phyloP scores from a whole-genome alignment of 37 sponge, comb jelly and placozoan species.

The Halichondria panicea region DNA sequence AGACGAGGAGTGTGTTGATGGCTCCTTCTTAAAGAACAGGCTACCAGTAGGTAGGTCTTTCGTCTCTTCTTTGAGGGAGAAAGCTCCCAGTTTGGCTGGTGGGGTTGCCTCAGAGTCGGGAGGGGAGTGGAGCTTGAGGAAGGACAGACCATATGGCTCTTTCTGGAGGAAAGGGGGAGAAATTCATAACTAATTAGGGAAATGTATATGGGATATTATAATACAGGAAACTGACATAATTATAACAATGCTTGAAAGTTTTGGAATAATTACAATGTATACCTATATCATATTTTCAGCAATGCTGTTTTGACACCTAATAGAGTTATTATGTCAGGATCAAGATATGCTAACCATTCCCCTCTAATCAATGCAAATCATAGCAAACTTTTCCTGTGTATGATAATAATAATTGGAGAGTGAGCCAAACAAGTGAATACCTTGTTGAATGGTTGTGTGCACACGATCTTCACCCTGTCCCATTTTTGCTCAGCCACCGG shows the following conservation, averaged over 20 bases:
- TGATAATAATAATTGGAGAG: background rate
- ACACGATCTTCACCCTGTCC: constrained; percentile 90
- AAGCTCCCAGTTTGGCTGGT: constrained; percentile 44
- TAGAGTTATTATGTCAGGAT: too few species aligned
- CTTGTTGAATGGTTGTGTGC: constrained; percentile 93
- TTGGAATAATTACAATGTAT: too few species aligned
- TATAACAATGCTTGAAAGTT: too few species aligned
- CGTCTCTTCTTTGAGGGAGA: constrained; percentile 53
- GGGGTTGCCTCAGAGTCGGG: constrained; percentile 13
- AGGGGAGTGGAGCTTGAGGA: constrained; percentile 75
- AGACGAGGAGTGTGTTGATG: background rate
- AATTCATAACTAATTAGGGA: background rate
- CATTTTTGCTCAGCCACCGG: constrained; percentile 71
- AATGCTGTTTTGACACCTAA: too few species aligned
- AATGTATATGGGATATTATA: background rate
- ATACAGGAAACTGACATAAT: too few species aligned
- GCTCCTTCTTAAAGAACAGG: constrained; percentile 44
- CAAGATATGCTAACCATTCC: too few species aligned
- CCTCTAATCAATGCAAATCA: too few species aligned
- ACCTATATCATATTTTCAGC: too few species aligned
- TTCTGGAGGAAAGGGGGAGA: constrained; percentile 33
- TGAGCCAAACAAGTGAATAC: constrained; percentile 1
- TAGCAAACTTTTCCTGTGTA: background rate
- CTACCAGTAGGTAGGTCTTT: constrained; percentile 58
- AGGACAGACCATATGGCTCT: constrained; percentile 86